Percentiles rank a stretch among this genome's conserved stretches.
Conservation (phyloP, 2,888 invertebrate genomes). For the Steinernema scapterisci region DNA sequence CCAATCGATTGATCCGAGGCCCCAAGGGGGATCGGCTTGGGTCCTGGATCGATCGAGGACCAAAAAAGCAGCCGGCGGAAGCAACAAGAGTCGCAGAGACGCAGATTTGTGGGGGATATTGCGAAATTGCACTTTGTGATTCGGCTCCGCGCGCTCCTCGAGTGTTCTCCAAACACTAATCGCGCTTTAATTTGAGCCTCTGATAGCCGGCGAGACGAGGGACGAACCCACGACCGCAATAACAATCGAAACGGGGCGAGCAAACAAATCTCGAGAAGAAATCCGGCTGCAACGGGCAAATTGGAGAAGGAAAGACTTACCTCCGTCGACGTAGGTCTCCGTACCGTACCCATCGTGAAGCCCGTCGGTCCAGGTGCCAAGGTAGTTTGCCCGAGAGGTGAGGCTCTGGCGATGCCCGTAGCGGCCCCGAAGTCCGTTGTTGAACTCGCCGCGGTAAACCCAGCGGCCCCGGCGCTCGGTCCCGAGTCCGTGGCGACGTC, state of each 20-base stretch:
- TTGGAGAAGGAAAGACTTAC: conserved; percentile 73
- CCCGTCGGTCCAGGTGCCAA: conserved; percentile 97
- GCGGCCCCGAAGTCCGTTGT: conserved; percentile 88
- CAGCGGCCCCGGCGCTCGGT: conserved; percentile 95
- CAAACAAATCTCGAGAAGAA: conserved; percentile 19
- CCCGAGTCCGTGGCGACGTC: conserved; percentile 95
- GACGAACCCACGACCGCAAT: not conserved
- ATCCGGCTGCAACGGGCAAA: not conserved
- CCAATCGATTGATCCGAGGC: not conserved
- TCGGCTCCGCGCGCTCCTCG: not conserved
- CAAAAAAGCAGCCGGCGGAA: not conserved
- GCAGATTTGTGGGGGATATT: not conserved
- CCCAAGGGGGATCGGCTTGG: not conserved
- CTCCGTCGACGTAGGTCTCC: conserved; percentile 98
- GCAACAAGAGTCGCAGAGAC: no score
- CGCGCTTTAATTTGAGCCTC: conserved; percentile 27
- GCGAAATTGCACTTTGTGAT: conserved; percentile 29
- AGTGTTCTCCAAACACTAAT: conserved; percentile 28
- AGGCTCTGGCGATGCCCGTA: conserved; percentile 92
- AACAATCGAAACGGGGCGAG: conserved; percentile 4
- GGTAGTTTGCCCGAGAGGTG: conserved; percentile 79
- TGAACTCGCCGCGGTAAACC: conserved; percentile 75
- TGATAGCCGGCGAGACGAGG: conserved; percentile 2
- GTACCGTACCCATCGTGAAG: conserved; percentile 99
- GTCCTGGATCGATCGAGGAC: not conserved